Percentiles rank a stretch among this genome's conserved stretches.
Conservation (phyloP, 2,797 vertebrate species). For the Paguma larvata region DNA sequence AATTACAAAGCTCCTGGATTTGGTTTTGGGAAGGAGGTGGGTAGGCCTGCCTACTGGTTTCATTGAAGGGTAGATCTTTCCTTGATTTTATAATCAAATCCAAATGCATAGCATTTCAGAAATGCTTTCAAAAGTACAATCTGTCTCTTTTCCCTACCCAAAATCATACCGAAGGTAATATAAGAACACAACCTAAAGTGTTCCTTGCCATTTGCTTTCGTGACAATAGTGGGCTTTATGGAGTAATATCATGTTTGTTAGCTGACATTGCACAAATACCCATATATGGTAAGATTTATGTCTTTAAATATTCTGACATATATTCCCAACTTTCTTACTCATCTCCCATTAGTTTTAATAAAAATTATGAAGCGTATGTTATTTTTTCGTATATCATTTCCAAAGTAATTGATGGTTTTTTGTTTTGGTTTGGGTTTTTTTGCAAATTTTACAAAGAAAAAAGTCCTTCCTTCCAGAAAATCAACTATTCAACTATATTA, state of each 20-base stretch:
- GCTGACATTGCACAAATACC: neutral
- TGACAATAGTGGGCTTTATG: neutral
- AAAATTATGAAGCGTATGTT: neutral
- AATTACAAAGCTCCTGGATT: neutral
- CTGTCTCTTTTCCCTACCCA: neutral
- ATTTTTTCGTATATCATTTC: slow-evolving; percentile 34
- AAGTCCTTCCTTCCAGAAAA: neutral
- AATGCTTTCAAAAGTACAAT: neutral
- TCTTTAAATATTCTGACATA: neutral
- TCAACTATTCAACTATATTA: neutral
- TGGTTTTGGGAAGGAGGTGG: neutral
- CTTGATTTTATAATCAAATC: slow-evolving; percentile 26
- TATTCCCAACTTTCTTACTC: slow-evolving; percentile 34
- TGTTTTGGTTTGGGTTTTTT: no score
- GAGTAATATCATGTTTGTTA: neutral
- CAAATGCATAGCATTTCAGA: neutral
- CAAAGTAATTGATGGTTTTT: neutral
- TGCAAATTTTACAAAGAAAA: slow-evolving; percentile 16
- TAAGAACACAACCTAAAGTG: neutral
- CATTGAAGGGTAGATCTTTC: neutral
- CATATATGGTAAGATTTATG: neutral
- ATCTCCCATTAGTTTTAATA: slow-evolving; percentile 19
- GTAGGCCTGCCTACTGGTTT: neutral
- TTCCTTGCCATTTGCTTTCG: neutral
- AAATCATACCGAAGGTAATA: neutral